Percentiles rank a stretch among this genome's conserved stretches.
These are phyloP conservation scores for Lagria hirta DNA, from an alignment of 2,888 invertebrate genomes.

Conservation along the genomic window DNA sequence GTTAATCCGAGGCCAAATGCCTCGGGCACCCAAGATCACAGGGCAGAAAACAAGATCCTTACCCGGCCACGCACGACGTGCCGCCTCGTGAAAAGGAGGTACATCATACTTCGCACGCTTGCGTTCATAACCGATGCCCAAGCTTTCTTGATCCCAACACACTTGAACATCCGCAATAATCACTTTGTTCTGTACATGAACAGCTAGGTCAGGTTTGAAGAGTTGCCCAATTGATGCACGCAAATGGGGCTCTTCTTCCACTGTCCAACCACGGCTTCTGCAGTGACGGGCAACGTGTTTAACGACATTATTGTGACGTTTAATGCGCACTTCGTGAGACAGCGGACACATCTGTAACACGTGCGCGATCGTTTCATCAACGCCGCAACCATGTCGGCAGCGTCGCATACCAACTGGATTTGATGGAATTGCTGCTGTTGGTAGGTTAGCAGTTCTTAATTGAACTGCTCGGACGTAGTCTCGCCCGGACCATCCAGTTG, in stretches of 20 bases:
- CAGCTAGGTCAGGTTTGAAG: constrained; percentile 29
- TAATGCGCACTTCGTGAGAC: constrained; percentile 27
- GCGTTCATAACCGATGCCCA: constrained; percentile 17
- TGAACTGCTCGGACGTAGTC: constrained; percentile 37
- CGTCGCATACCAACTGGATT: constrained; percentile 25
- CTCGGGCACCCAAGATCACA: constrained; percentile 34
- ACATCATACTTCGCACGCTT: constrained; percentile 30
- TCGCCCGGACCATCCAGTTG: constrained; percentile 32
- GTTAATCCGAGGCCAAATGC: constrained; percentile 34
- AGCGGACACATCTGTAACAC: constrained; percentile 34
- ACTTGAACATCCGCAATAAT: constrained; percentile 15
- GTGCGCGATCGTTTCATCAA: constrained; percentile 32
- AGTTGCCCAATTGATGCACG: constrained; percentile 22
- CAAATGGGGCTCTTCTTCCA: constrained; percentile 26
- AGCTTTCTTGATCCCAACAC: constrained; percentile 15
- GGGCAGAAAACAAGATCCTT: constrained; percentile 21
- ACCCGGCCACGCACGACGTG: constrained; percentile 20
- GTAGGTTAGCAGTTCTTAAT: constrained; percentile 31
- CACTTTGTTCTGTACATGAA: constrained; percentile 12
- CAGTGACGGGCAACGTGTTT: constrained; percentile 25
- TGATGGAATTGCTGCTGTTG: constrained; percentile 33
- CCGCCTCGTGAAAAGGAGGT: constrained; percentile 28
- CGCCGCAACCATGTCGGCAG: constrained; percentile 33
- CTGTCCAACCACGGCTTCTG: constrained; percentile 10
- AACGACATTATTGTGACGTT: constrained; percentile 29